Base-by-base conservation (phyloP, 2,113 vertebrate genomes). In the Cryptoleucopteryx plumbea region DNA sequence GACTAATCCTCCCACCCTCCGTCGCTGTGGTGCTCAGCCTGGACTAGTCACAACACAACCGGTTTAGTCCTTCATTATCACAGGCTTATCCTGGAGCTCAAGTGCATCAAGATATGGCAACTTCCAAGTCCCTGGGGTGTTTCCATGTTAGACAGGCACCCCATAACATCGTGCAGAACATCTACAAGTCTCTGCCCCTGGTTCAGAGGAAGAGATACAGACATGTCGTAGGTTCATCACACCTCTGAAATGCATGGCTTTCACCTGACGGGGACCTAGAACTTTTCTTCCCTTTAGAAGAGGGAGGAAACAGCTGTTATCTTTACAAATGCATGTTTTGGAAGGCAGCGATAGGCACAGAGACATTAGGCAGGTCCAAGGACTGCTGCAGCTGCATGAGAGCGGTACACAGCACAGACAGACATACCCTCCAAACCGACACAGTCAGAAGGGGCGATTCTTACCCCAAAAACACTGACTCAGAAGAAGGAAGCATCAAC, bases 21-120 rank as follows among this genome's bases (percentile, higher is more conserved):
- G 0, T 13, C 7, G 0, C 43, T 5, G 16, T 3, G 34, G 45
- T 2, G 7, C 59, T 65, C 65, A 67, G 43, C 67, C 31, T 16
- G 10, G 53, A 47, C 87, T 56, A 50, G 83, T n/a, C 83, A 53
- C 66, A 94, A 7, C 83, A 67, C 56, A 55, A 7, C 26, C 13
- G 3, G 2, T 55, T 71, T 59, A 53, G 62, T 36, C 67, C 67
- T 89, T 68, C 7, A 1, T 70, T n/a, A 11, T 16, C 48, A 53
- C 52, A 70, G 58, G 20, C 31, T 84, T 20, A 19, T 25, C 34
- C 68, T 77, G 67, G 58, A 42, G 43, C 11, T 81, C 1, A 70
- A 92, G 53, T 17, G 22, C 93, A 74, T 27, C 34, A 11, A 34
- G 13, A 29, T 3, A 42, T 1, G 2, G 65, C 43, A 81, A 26